Base-by-base conservation (phyloP, 2,113 vertebrate species). In the Serinus canaria region DNA sequence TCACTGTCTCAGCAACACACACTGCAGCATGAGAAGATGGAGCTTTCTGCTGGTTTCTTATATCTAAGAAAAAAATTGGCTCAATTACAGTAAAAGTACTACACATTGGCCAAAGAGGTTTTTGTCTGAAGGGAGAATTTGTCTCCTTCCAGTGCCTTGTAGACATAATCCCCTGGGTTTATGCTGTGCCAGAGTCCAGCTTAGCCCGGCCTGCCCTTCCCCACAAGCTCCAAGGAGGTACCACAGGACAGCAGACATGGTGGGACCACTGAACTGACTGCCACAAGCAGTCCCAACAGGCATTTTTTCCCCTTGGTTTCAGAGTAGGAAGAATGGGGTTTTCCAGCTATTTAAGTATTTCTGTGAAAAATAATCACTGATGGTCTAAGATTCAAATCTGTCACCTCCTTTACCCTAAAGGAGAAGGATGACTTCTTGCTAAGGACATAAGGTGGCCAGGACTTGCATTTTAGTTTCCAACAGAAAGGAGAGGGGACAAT, bases 181-280 rank as follows among this genome's bases (percentile, higher is more conserved):
- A 13, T 25, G 55, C 31, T 70, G 56, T 81, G 55, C 35, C 9
- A 55, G 41, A 56, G 30, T 12, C 22, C 49, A 56, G 21, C 6
- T 56, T 31, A 44, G 50, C 23, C 31, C 37, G 49, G 22, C 9
- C 33, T 70, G 7, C 17, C 24, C 19, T 39, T 81, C 43, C 43
- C n/a, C 55, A 60, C 9, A 27, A 47, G 47, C 35, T 87, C 60
- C 83, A 81, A 64, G 66, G 27, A 84, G n/a, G 33, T 13, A 27
- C 11, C 43, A 64, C 75, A 37, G 0, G 0, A 69, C 15, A 41
- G 31, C 16, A 46, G 63, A 25, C 25, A n/a, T 2, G 10, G 66
- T 49, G 55, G 53, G 41, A 62, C 41, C 59, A 33, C 2, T 46
- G 55, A 50, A 25, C 7, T 59, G 41, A 58, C 24, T 41, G 73